Evolutionary conservation across 1,140 invertebrate genomes (phyloP).

Genomic region (Drosophila ohnishii): DNA sequence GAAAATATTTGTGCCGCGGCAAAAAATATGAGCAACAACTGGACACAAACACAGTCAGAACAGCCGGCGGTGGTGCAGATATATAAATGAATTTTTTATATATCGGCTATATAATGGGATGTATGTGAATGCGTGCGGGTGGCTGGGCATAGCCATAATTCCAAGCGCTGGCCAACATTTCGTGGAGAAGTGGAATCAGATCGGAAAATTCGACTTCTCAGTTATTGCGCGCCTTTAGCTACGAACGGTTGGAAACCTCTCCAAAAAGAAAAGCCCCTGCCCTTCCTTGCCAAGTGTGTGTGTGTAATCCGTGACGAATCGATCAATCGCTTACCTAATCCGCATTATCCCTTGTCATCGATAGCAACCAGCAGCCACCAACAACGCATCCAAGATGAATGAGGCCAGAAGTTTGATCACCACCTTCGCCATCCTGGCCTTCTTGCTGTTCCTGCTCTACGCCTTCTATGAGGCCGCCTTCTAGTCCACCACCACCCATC

Average conservation of each 20-base stretch:
- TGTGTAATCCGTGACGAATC: slow-evolving; percentile 18
- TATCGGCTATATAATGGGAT: slow-evolving; percentile 29
- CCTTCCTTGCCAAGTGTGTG: slow-evolving; percentile 34
- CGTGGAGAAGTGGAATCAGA: slow-evolving; percentile 70
- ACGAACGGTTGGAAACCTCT: slow-evolving; percentile 67
- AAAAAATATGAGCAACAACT: slow-evolving; percentile 73
- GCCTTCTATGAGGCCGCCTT: slow-evolving; percentile 81
- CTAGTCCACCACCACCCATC: slow-evolving; percentile 42
- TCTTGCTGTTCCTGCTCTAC: slow-evolving; percentile 74
- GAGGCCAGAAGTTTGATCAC: slow-evolving; percentile 80
- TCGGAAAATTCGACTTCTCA: slow-evolving; percentile 64
- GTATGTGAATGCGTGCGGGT: slow-evolving; percentile 38
- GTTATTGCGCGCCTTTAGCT: slow-evolving; percentile 76
- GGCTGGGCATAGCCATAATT: slow-evolving; percentile 60
- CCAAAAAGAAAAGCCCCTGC: slow-evolving; percentile 2
- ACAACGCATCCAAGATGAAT: slow-evolving; percentile 73
- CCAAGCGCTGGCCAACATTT: slow-evolving; percentile 65
- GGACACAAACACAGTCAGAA: slow-evolving; percentile 55
- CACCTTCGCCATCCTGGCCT: slow-evolving; percentile 79
- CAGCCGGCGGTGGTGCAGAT: slow-evolving; percentile 14
- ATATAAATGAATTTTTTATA: slow-evolving; percentile 40
- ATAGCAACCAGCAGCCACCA: slow-evolving; percentile 49
- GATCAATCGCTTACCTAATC: slow-evolving; percentile 32
- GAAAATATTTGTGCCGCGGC: slow-evolving; percentile 56
- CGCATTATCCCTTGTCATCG: slow-evolving; percentile 19